A percentile compares a stretch with the other conserved stretches of the same genome.
Conservation (phyloP, 2,888 invertebrate genomes). For the Dicyrtomina minuta region DNA sequence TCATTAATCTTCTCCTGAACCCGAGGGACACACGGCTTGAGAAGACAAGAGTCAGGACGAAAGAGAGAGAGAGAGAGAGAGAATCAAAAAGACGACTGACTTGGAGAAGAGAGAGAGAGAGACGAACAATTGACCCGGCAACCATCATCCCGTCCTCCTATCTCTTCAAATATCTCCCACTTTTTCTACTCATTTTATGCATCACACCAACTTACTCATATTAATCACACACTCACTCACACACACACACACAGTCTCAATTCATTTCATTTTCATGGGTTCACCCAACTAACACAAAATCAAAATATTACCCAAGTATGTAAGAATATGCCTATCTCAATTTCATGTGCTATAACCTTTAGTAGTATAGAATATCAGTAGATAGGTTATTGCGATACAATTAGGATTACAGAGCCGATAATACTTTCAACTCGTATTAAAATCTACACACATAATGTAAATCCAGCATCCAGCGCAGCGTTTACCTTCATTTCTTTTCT, state of each 20-base stretch:
- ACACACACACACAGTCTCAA: slow-evolving; percentile 1
- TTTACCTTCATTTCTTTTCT: no score
- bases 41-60: background rate
- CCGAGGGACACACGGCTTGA: slow-evolving; percentile 17
- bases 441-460: no score
- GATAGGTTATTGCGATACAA: no score
- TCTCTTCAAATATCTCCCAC: background rate
- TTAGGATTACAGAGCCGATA: no score
- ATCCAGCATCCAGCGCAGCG: no score
- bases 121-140: slow-evolving; percentile 25
- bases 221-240: slow-evolving; percentile 31
- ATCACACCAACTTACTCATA: slow-evolving; percentile 33
- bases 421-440: no score
- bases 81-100: background rate
- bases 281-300: no score
- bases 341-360: no score
- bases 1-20: slow-evolving; percentile 50
- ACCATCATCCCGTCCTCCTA: slow-evolving; percentile 17
- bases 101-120: background rate
- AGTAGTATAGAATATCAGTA: no score
- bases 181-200: slow-evolving; percentile 23
- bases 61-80: slow-evolving; percentile 3
- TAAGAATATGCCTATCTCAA: no score
- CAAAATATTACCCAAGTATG: no score
- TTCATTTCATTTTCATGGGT: background rate